A percentile compares a stretch with the other conserved stretches of the same genome.
Conservation (phyloP, 2,797 vertebrate species). For the Oophaga sylvatica region DNA sequence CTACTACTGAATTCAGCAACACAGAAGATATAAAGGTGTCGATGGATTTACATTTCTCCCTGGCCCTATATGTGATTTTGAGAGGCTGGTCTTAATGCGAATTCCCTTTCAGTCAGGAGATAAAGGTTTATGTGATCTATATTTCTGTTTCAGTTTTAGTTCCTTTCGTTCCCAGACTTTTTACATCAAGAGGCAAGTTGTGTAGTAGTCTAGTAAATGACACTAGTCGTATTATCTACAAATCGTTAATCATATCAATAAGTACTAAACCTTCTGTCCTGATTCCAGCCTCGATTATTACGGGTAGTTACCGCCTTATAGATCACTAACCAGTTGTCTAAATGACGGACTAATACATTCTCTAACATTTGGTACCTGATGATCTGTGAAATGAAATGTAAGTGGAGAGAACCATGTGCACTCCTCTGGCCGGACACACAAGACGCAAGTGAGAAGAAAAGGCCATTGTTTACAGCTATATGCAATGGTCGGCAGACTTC, state of each 20-base stretch:
- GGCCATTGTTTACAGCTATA: no score
- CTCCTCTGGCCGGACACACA: neutral
- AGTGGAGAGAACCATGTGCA: neutral
- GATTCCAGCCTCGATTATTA: constrained; percentile 11
- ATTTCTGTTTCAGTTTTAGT: constrained; percentile 82
- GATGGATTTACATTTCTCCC: no score
- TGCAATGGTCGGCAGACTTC: no score
- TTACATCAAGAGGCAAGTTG: constrained; percentile 95
- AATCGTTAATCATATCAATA: constrained; percentile 59
- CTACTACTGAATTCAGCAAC: no score
- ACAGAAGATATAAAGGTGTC: no score
- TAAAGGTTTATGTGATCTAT: constrained; percentile 58
- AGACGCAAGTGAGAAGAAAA: neutral
- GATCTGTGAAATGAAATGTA: neutral
- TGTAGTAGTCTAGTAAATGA: constrained; percentile 64
- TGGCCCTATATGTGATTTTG: no score
- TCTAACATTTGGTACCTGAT: constrained; percentile 15
- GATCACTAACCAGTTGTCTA: neutral
- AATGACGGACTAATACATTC: constrained; percentile 18
- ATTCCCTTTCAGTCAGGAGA: neutral
- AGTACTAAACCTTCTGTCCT: constrained; percentile 15
- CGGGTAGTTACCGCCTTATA: constrained; percentile 2
- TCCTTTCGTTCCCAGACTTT: constrained; percentile 86
- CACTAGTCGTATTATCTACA: constrained; percentile 64
- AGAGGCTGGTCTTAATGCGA: no score